A percentile compares a stretch with the other conserved stretches of the same genome.
Evolutionary conservation across 2,113 vertebrate genomes (phyloP).

Genomic region (Malurus cyaneus): DNA sequence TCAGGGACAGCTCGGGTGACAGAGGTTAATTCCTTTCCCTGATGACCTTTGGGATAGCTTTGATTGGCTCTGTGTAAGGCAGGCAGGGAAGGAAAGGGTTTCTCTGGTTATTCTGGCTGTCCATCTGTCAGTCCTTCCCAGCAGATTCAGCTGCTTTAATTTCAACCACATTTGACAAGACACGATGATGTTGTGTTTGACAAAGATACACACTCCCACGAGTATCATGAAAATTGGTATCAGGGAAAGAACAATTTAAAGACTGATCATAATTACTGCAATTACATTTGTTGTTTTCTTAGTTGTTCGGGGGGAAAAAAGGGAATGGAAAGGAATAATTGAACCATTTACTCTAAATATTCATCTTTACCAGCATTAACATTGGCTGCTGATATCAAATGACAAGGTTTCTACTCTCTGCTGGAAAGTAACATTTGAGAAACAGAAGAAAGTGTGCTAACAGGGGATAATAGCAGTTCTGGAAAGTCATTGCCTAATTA

Average conservation of each 20-base stretch:
- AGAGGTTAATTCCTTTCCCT: background rate
- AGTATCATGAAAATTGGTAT: constrained; percentile 11
- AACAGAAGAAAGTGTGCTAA: background rate
- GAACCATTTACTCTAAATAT: constrained; percentile 39
- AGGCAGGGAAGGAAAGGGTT: background rate
- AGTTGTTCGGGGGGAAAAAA: background rate
- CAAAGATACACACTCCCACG: constrained; percentile 4
- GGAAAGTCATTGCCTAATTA: constrained; percentile 24
- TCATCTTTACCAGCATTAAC: background rate
- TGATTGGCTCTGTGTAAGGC: background rate
- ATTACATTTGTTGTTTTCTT: constrained; percentile 47
- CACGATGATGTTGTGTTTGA: background rate
- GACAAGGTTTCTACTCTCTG: constrained; percentile 8
- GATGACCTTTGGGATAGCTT: background rate
- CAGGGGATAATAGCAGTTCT: background rate
- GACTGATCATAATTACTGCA: constrained; percentile 33
- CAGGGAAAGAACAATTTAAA: constrained; percentile 21
- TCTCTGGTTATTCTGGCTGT: background rate
- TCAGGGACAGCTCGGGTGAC: background rate
- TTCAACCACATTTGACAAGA: constrained; percentile 14
- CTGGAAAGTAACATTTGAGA: background rate
- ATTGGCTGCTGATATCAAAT: background rate
- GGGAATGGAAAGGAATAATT: constrained; percentile 20
- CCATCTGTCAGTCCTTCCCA: background rate
- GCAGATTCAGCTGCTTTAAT: background rate